phyloP scores from a whole-genome alignment of 2,888 invertebrate genomes.

The Clanis bilineata region DNA sequence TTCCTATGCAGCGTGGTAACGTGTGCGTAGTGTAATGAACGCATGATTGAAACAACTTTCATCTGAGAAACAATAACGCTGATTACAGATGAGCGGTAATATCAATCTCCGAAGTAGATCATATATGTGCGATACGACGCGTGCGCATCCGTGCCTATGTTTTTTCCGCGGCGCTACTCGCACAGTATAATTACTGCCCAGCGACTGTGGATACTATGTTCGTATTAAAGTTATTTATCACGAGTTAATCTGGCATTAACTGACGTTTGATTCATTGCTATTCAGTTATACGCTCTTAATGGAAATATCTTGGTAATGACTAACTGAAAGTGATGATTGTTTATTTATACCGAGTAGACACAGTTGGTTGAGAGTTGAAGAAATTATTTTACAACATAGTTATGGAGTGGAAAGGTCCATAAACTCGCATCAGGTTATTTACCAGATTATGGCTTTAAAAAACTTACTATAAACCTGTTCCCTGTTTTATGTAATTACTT shows the following conservation, averaged over 20 bases:
- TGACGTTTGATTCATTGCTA: conserved; percentile 41
- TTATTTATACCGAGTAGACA: neutral
- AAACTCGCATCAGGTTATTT: neutral
- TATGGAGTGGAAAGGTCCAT: neutral
- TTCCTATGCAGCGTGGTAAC: neutral
- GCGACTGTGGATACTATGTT: conserved; percentile 28
- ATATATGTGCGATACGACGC: conserved; percentile 24
- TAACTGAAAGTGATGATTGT: conserved; percentile 36
- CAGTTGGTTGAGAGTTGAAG: neutral
- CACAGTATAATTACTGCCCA: conserved; percentile 48
- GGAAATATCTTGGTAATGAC: conserved; percentile 37
- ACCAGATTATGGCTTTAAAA: neutral
- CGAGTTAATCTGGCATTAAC: conserved; percentile 46
- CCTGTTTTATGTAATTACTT: neutral
- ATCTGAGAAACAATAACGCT: conserved; percentile 13
- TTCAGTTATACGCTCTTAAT: conserved; percentile 41
- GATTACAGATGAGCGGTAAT: conserved; percentile 4
- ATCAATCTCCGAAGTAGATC: conserved; percentile 12
- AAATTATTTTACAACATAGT: neutral
- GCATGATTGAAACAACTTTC: conserved; percentile 1
- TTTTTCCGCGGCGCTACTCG: conserved; percentile 58
- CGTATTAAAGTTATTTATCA: conserved; percentile 32
- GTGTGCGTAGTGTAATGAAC: neutral
- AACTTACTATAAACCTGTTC: neutral
- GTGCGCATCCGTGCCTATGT: conserved; percentile 43